A percentile compares a stretch with the other conserved stretches of the same genome.
phyloP scores from a whole-genome alignment of 2,888 invertebrate species.

The Chymomyza procnemis region DNA sequence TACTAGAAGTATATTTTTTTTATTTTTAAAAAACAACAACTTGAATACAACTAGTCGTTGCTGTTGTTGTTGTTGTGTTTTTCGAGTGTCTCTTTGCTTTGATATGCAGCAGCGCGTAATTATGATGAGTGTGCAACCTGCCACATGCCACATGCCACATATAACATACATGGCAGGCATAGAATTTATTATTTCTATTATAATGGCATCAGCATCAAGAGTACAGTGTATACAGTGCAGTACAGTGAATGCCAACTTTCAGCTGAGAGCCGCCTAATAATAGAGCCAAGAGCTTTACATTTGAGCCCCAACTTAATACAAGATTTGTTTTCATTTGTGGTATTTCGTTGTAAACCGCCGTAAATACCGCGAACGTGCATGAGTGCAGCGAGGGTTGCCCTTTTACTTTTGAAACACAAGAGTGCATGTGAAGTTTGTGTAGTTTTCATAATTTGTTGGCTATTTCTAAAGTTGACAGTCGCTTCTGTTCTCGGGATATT shows the following conservation, averaged over 20 bases:
- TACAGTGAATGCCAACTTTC: neutral
- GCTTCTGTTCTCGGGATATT: too few species aligned
- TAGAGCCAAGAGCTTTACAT: neutral
- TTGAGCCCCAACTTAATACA: neutral
- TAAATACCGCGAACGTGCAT: neutral
- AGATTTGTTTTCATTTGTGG: neutral
- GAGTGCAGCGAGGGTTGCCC: neutral
- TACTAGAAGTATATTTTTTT: constrained; percentile 42
- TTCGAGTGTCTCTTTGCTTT: constrained; percentile 46
- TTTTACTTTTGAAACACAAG: neutral
- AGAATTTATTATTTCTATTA: constrained; percentile 1
- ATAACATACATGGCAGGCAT: constrained; percentile 11
- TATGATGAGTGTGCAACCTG: constrained; percentile 60
- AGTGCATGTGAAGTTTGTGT: too few species aligned
- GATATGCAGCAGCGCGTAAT: constrained; percentile 62
- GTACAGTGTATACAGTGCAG: too few species aligned
- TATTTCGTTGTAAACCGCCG: neutral
- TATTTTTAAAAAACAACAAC: constrained; percentile 59
- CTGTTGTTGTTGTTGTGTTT: constrained; percentile 34
- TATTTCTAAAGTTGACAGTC: too few species aligned
- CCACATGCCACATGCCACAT: neutral
- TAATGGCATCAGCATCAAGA: neutral
- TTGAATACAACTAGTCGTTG: neutral
- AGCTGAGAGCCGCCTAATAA: neutral
- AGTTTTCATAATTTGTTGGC: too few species aligned